Conservation (phyloP, 2,113 vertebrate species). For the Solenodon paradoxus region DNA sequence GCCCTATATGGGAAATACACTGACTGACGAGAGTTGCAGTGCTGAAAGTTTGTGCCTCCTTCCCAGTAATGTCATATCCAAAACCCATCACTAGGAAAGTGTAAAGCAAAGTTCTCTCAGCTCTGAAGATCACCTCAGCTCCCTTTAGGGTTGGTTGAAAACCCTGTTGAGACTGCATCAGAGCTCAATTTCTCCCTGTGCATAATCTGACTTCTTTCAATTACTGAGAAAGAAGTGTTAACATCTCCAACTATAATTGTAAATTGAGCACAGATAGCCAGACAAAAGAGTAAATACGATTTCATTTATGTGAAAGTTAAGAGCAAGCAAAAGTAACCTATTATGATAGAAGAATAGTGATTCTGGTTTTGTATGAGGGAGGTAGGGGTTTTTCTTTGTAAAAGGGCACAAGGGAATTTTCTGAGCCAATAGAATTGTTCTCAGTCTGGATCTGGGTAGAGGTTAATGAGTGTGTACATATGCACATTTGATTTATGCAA, state of each 20-base stretch:
- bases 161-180: neutral
- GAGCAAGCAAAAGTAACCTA: neutral
- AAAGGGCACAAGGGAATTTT: neutral
- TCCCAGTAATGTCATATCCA: neutral
- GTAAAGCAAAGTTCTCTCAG: neutral
- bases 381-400: neutral
- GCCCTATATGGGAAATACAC: neutral
- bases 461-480: neutral
- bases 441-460: neutral
- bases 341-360: neutral
- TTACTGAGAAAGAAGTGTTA: neutral
- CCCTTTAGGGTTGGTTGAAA: neutral
- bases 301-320: neutral
- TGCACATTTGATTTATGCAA: neutral
- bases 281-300: neutral
- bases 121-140: neutral
- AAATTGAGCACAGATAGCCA: neutral
- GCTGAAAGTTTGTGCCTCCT: neutral
- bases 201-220: neutral
- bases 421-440: neutral
- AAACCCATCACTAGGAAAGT: neutral
- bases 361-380: neutral
- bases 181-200: neutral
- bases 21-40: neutral
- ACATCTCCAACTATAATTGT: too few relatives aligned